Evolutionary conservation across 2,797 vertebrate species (phyloP).

Genomic region (Trachops cirrhosus): DNA sequence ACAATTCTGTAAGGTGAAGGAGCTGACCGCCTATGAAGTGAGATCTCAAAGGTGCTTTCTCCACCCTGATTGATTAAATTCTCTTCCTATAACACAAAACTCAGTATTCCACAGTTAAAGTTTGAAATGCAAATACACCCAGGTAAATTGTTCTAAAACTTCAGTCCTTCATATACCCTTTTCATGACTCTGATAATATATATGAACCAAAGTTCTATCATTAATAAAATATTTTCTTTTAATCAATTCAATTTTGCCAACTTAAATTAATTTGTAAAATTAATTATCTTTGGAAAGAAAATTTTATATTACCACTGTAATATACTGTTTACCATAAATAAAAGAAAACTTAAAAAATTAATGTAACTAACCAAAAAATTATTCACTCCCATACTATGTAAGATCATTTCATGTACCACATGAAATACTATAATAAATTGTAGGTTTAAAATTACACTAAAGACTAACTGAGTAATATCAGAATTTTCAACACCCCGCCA

Average conservation of each 20-base stretch:
- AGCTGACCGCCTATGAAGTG: background rate
- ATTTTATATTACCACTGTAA: background rate
- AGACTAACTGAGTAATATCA: background rate
- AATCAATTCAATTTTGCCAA: constrained; percentile 19
- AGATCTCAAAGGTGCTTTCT: background rate
- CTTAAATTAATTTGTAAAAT: background rate
- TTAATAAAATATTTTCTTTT: constrained; percentile 36
- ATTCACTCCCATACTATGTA: background rate
- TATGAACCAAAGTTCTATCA: background rate
- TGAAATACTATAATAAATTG: background rate
- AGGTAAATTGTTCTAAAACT: background rate
- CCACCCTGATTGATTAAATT: background rate
- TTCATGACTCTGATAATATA: background rate
- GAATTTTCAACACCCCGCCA: background rate
- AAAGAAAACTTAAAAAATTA: constrained; percentile 19
- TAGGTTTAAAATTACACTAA: background rate
- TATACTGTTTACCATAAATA: background rate
- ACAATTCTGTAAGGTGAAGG: background rate
- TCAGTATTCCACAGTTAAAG: background rate
- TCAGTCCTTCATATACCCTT: background rate
- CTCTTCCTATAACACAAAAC: background rate
- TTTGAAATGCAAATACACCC: background rate
- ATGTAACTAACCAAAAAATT: background rate
- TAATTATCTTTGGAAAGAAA: background rate
- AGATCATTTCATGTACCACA: background rate